Evolutionary conservation across 92 coral and sea anemone species (phyloP), one percentile per base, ranked within the genome.

Genomic region (Meandrina meandrites): DNA sequence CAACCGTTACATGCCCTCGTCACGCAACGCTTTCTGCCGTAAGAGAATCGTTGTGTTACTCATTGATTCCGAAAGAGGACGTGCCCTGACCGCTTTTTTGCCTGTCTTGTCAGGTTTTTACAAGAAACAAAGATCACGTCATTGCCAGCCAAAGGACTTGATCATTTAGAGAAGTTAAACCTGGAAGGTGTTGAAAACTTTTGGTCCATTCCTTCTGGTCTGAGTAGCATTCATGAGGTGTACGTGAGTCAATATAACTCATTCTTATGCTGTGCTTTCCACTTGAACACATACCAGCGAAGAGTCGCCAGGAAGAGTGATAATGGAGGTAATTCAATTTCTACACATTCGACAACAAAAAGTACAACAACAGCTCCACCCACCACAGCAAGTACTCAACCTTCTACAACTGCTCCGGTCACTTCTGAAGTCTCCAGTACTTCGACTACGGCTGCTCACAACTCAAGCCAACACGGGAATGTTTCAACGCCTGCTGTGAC

Each of bases 181-280:
- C 84, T 97, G 15, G 79, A 83, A 73, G 60, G 73, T 50, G 96
- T 95, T 12, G 82, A 90, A 9, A 84, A 87, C 54, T 81, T 97
- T n/a, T 92, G 95, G 93, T 76, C 92, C 51, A 92, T 97, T 27
- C 97, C 98, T 4, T 84, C 91, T 7, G 89, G 92, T 27, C 79
- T 95, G 62, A 76, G 40, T 18, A 88, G 80, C 10, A 89, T 97
- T 42, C 82, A 76, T 37, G 90, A 92, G 24, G 94, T 97, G 17
- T 12, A 90, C 27, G 88, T 97, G 37, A 90, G 92, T 74, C 79
- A 94, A 37, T 94, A 94, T 81, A 95, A 93, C 82, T 90, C 98
- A 1, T 95, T 95, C 50, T 88, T 97, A 16, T 97, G 99, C 82
- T 97, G 99, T 51, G 94, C 96, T 27, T 91, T 95, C 77, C 40